Percentiles rank a stretch among this genome's conserved stretches.
Conservation (phyloP, 2,888 invertebrate species). For the Hemistola chrysoprasaria region DNA sequence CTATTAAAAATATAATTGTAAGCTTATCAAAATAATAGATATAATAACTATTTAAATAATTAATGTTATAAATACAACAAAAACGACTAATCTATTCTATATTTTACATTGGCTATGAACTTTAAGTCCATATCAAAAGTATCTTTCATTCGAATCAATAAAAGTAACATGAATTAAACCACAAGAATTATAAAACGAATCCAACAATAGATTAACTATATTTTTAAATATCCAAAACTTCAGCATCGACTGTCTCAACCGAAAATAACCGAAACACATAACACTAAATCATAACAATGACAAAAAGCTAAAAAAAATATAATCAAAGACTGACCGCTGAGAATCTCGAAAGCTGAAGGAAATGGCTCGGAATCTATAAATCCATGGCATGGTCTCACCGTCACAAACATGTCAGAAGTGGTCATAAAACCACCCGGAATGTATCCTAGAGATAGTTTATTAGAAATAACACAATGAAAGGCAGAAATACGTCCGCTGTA, state of each 20-base stretch:
- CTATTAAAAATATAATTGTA: no score
- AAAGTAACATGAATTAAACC: no score
- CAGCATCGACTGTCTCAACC: slow-evolving; percentile 10
- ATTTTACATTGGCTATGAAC: no score
- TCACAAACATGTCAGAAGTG: slow-evolving; percentile 79
- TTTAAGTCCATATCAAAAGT: no score
- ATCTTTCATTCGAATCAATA: no score
- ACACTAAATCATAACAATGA: slow-evolving; percentile 55
- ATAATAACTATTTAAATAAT: no score
- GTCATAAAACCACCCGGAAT: slow-evolving; percentile 65
- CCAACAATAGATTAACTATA: background rate
- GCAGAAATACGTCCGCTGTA: slow-evolving; percentile 47
- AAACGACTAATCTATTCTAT: no score
- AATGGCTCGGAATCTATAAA: slow-evolving; percentile 72
- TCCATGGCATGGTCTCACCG: slow-evolving; percentile 60
- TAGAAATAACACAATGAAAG: slow-evolving; percentile 62
- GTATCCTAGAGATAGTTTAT: slow-evolving; percentile 69
- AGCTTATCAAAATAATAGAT: no score
- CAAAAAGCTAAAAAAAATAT: slow-evolving; percentile 41
- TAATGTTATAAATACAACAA: no score
- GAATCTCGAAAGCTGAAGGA: slow-evolving; percentile 50
- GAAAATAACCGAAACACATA: slow-evolving; percentile 39
- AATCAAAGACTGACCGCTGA: slow-evolving; percentile 55
- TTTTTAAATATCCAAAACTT: slow-evolving; percentile 1
- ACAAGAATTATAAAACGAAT: no score